phyloP scores from a whole-genome alignment of 2,888 invertebrate species.

The Cephus rjabovi region DNA sequence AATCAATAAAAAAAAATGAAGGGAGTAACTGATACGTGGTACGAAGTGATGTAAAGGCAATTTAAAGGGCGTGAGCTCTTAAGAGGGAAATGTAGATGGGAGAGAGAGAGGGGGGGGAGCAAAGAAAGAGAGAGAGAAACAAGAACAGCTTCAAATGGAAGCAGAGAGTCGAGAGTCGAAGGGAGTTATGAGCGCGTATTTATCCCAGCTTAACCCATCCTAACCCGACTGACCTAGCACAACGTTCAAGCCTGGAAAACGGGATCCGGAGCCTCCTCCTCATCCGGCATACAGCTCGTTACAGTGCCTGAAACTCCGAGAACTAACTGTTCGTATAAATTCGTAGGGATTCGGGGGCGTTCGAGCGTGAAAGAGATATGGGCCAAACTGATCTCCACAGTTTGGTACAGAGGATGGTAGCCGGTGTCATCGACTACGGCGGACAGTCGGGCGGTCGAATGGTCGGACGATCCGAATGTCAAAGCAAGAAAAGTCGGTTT shows the following conservation, averaged over 20 bases:
- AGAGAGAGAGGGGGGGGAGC: slow-evolving; percentile 3
- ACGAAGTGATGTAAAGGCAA: background rate
- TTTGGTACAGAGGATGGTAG: no score
- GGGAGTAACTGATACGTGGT: background rate
- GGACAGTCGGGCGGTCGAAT: no score
- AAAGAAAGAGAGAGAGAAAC: background rate
- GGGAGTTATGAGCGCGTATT: slow-evolving; percentile 47
- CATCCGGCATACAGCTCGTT: slow-evolving; percentile 18
- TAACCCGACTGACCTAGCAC: slow-evolving; percentile 30
- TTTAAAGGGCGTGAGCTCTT: background rate
- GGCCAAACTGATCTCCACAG: slow-evolving; percentile 11
- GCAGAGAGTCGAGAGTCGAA: background rate
- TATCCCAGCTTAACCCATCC: slow-evolving; percentile 48
- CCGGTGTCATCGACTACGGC: no score
- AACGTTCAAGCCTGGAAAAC: slow-evolving; percentile 24
- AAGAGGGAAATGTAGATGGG: background rate
- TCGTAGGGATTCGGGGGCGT: slow-evolving; percentile 48
- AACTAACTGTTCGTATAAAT: slow-evolving; percentile 57
- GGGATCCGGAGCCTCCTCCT: background rate
- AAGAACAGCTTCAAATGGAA: slow-evolving; percentile 11
- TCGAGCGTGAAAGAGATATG: slow-evolving; percentile 58
- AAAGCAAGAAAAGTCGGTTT: no score
- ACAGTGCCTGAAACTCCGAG: slow-evolving; percentile 18
- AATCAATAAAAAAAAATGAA: background rate
- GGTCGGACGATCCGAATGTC: no score